These are phyloP conservation scores for Polydrusus cervinus DNA, from an alignment of 2,888 invertebrate species.

Conservation along the genomic window DNA sequence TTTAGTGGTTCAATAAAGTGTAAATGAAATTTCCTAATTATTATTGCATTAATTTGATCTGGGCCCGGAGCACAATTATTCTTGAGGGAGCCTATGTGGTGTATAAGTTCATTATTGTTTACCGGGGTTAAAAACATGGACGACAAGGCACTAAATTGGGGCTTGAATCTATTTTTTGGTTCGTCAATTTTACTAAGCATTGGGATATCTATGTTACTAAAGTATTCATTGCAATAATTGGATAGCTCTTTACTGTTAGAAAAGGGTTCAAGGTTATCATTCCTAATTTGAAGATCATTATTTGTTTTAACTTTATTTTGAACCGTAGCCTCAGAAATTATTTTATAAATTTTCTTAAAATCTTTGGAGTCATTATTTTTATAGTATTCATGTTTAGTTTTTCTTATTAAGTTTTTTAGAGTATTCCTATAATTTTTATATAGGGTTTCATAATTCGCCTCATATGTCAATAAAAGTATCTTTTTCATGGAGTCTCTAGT, in stretches of 20 bases:
- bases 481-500: not conserved
- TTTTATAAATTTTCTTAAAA: not conserved
- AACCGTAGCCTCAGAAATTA: not conserved
- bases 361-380: not conserved
- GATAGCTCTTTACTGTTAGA: not conserved
- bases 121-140: not conserved
- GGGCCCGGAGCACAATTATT: not conserved
- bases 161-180: not conserved
- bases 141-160: not conserved
- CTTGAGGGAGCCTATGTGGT: not conserved
- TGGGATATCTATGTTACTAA: not conserved
- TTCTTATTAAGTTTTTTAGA: not conserved
- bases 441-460: not conserved
- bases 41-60: not conserved
- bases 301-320: not conserved
- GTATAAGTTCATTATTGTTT: not conserved
- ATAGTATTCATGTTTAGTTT: not conserved
- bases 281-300: not conserved
- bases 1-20: not conserved
- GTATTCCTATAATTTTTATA: not conserved
- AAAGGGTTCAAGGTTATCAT: not conserved
- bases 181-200: not conserved
- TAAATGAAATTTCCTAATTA: not conserved
- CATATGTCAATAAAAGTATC: not conserved
- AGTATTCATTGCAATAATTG: not conserved